These are phyloP conservation scores for Procambarus clarkii DNA, from an alignment of 1,140 invertebrate species.

Conservation along the genomic window DNA sequence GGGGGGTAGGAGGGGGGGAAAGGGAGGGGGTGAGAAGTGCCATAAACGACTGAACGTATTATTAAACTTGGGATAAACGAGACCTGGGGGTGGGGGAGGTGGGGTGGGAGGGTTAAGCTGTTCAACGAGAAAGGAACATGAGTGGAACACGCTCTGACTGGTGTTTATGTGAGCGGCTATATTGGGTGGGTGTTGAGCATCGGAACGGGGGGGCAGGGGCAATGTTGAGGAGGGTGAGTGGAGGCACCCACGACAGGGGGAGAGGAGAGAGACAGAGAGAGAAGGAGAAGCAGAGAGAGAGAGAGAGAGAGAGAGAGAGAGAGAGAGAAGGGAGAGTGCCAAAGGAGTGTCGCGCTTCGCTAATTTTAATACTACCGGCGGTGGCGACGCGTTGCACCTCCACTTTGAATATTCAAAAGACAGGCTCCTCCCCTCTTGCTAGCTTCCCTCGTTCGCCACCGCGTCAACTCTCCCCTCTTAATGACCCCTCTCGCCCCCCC, in stretches of 20 bases:
- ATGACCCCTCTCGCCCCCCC: neutral
- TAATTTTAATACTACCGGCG: neutral
- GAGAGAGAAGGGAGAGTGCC: neutral
- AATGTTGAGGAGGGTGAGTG: neutral
- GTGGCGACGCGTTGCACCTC: neutral
- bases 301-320: neutral
- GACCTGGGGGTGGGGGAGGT: too few relatives aligned
- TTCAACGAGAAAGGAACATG: too few relatives aligned
- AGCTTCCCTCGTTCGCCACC: neutral
- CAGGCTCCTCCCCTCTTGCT: neutral
- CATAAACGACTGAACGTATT: too few relatives aligned
- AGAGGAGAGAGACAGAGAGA: neutral
- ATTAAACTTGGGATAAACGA: too few relatives aligned
- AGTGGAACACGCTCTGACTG: too few relatives aligned
- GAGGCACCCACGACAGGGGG: neutral
- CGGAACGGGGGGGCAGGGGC: neutral
- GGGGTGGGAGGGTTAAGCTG: too few relatives aligned
- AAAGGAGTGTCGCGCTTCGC: neutral
- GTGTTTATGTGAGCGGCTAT: too few relatives aligned
- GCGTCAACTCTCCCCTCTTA: neutral
- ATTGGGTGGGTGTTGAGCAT: too few relatives aligned
- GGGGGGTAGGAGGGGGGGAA: too few relatives aligned
- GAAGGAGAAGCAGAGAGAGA: slow-evolving; percentile 2
- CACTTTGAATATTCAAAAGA: neutral
- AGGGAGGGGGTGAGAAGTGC: neutral